Conservation (phyloP, 2,113 vertebrate genomes). For the Leptobrachium ailaonicum region DNA sequence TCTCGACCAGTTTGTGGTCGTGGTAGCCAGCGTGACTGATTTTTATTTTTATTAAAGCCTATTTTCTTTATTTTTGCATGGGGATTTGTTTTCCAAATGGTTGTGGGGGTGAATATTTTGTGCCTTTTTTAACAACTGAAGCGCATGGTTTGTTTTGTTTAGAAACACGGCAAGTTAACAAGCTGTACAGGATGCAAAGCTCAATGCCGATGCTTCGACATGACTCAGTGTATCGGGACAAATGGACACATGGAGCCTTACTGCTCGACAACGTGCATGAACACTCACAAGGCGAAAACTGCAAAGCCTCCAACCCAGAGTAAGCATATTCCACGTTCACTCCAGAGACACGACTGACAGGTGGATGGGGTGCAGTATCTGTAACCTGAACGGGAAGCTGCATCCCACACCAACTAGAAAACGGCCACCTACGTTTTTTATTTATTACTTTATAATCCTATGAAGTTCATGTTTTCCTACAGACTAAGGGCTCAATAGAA, state of each 20-base stretch:
- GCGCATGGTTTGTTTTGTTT: slow-evolving; percentile 68
- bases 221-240: slow-evolving; percentile 87
- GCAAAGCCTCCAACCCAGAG: slow-evolving; percentile 61
- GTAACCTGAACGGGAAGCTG: no score
- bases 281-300: slow-evolving; percentile 85
- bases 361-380: no score
- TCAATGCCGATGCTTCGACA: slow-evolving; percentile 91
- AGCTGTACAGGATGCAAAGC: slow-evolving; percentile 88
- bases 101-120: not conserved
- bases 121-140: slow-evolving; percentile 52
- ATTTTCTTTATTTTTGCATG: no score
- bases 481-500: no score
- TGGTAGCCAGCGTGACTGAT: no score
- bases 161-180: slow-evolving; percentile 91
- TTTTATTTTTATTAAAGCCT: no score
- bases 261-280: slow-evolving; percentile 93
- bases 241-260: slow-evolving; percentile 88
- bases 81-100: not conserved
- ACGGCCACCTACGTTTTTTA: no score
- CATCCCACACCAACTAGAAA: no score
- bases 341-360: no score
- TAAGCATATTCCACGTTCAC: slow-evolving; percentile 63
- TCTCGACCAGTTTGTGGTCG: no score
- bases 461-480: no score
- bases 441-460: no score